phyloP scores from a whole-genome alignment of 2,113 vertebrate genomes.

The Orycteropus afer region DNA sequence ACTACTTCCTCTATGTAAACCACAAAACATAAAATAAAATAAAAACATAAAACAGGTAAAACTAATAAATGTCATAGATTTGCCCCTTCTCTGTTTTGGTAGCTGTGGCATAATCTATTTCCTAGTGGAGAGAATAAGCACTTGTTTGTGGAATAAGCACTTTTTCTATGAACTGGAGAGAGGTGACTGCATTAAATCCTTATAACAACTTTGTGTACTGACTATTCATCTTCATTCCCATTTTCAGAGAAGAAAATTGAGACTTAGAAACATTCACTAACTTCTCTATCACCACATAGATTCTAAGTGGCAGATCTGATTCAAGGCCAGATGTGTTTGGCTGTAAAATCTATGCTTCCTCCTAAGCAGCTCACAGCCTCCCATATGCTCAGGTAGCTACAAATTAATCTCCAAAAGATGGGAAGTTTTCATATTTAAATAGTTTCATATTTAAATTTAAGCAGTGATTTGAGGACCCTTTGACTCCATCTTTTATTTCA shows the following conservation, averaged over 20 bases:
- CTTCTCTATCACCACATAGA: not conserved
- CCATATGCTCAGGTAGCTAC: not conserved
- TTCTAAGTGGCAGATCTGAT: not conserved
- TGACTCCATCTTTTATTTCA: not conserved
- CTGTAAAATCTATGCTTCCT: not conserved
- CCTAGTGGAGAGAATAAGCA: not conserved
- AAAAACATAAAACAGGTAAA: not conserved
- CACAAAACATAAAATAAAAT: not conserved
- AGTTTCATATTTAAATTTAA: not conserved
- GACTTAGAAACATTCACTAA: not conserved
- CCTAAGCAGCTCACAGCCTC: not conserved
- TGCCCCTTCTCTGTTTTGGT: not conserved
- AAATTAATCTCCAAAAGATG: not conserved
- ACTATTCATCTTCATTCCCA: not conserved
- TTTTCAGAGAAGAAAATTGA: slow-evolving; percentile 28
- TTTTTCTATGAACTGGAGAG: not conserved
- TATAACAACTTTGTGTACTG: not conserved
- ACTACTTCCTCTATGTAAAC: too few relatives aligned
- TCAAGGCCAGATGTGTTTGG: not conserved
- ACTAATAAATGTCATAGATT: not conserved
- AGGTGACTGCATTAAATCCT: not conserved
- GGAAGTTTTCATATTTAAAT: not conserved
- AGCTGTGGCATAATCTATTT: not conserved
- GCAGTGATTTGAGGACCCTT: not conserved
- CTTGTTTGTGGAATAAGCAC: not conserved